Evolutionary conservation across 2,888 invertebrate genomes (phyloP).

Genomic region (Neoaliturus tenellus): DNA sequence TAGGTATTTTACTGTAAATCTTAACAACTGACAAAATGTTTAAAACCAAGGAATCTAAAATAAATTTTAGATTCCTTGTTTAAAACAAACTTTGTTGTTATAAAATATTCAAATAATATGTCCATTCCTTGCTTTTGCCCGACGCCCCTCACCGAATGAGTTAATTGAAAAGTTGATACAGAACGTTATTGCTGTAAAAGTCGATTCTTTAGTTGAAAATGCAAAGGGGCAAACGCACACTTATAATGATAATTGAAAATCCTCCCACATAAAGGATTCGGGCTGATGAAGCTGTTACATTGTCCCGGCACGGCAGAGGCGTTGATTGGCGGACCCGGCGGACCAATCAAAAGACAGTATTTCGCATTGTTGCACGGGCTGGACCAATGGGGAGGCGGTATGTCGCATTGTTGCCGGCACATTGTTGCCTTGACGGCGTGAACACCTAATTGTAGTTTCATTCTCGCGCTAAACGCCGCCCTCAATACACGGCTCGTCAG

Average conservation of each 20-base stretch:
- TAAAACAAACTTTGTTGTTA: too few species aligned
- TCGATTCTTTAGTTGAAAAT: not conserved
- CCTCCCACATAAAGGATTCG: not conserved
- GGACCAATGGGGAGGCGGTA: conserved; percentile 6
- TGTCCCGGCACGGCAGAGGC: not conserved
- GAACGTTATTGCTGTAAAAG: too few species aligned
- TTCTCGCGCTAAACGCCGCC: not conserved
- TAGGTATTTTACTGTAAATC: too few species aligned
- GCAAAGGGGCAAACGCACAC: not conserved
- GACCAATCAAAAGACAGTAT: too few species aligned
- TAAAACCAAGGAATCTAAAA: too few species aligned
- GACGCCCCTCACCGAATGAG: too few species aligned
- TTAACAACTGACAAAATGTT: too few species aligned
- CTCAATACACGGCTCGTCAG: not conserved
- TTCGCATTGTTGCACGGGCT: not conserved
- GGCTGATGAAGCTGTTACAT: not conserved
- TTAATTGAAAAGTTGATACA: too few species aligned
- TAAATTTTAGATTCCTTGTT: too few species aligned
- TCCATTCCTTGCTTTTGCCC: too few species aligned
- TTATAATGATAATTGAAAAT: not conserved
- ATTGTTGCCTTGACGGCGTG: not conserved
- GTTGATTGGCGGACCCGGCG: not conserved
- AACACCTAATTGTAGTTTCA: conserved; percentile 12
- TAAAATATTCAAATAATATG: too few species aligned
- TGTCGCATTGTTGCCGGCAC: not conserved